Conservation (phyloP, 2,797 vertebrate species). For the Toxotes lorentzi region DNA sequence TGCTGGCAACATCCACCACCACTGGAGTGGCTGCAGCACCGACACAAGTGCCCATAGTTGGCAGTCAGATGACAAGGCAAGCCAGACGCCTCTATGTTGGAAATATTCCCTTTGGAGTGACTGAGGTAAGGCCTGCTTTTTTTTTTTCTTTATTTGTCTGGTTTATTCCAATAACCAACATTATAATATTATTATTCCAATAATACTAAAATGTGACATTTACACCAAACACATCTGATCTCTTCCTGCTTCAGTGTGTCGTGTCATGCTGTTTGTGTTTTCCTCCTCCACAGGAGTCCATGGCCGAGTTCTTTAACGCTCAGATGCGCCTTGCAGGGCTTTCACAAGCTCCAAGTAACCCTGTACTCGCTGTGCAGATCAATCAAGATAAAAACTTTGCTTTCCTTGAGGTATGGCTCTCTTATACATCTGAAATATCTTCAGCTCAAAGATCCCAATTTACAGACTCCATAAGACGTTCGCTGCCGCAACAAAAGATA, state of each 20-base stretch:
- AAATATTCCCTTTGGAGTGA: slow-evolving; percentile 87
- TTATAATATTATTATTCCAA: too few relatives aligned
- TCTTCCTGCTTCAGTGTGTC: neutral
- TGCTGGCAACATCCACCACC: slow-evolving; percentile 78
- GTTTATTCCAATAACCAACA: neutral
- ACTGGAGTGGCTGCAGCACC: slow-evolving; percentile 76
- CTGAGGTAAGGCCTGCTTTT: slow-evolving; percentile 73
- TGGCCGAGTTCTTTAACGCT: slow-evolving; percentile 88
- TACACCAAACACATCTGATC: rapidly evolving
- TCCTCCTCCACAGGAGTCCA: slow-evolving; percentile 77
- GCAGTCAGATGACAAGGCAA: slow-evolving; percentile 87
- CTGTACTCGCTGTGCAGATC: slow-evolving; percentile 87
- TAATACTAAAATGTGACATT: too few relatives aligned
- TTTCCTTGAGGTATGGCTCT: slow-evolving; percentile 78
- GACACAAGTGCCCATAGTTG: slow-evolving; percentile 81
- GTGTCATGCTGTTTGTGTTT: slow-evolving; percentile 4
- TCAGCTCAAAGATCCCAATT: neutral
- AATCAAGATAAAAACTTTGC: slow-evolving; percentile 89
- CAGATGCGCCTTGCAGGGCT: slow-evolving; percentile 87
- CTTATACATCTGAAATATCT: neutral
- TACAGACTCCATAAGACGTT: neutral
- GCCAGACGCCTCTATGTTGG: slow-evolving; percentile 86
- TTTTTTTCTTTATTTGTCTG: neutral
- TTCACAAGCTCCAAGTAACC: slow-evolving; percentile 83
- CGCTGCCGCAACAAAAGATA: neutral